Evolutionary conservation across 53 echinoderm and acorn worm species (phyloP), one percentile per base, ranked within the genome.

Genomic region (Antedon mediterranea): DNA sequence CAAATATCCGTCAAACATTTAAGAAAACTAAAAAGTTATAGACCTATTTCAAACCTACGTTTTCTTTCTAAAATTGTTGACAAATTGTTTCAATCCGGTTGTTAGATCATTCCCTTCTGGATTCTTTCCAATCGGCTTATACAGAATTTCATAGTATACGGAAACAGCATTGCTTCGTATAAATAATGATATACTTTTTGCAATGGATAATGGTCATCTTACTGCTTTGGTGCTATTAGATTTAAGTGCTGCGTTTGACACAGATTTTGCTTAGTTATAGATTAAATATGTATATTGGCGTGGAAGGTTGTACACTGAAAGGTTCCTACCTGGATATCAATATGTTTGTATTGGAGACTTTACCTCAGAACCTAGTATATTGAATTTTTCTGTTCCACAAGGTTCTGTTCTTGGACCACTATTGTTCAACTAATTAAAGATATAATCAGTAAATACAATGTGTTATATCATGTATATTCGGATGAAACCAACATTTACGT

Each of bases 81-180:
- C 70, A 81, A 7, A 70, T 42, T 27, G 83, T 88, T 33, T 34
- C 78, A 27, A 73, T 32, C 1, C 81, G 78, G 43, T 44, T 88
- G 32, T 74, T 43, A 29, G 27, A 32, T 3, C 33, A 80, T 32
- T 43, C 75, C 41, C 71, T 84, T 5, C 75, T 78, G 37, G 79
- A 73, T 75, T 71, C 81, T 15, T 79, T 31, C 30, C 88, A 88
- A 34, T 88, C 85, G 15, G 88, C 85, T 3, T 88, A 88, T 71
- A 44, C 75, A 14, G 31, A 71, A 72, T 75, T 78, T 28, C 88
- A 88, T 44, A 72, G 71, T n/a, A n/a, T 29, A 82, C 78, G 3
- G 85, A 88, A 31, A 88, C 57, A 3, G 26, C 57, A 18, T 23
- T 57, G 20, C 11, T 57, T 15, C 75, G 72, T 37, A 80, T 85